These are phyloP conservation scores for Hyposmocoma kahamanoa DNA, from an alignment of 1,140 invertebrate genomes.

Conservation along the genomic window DNA sequence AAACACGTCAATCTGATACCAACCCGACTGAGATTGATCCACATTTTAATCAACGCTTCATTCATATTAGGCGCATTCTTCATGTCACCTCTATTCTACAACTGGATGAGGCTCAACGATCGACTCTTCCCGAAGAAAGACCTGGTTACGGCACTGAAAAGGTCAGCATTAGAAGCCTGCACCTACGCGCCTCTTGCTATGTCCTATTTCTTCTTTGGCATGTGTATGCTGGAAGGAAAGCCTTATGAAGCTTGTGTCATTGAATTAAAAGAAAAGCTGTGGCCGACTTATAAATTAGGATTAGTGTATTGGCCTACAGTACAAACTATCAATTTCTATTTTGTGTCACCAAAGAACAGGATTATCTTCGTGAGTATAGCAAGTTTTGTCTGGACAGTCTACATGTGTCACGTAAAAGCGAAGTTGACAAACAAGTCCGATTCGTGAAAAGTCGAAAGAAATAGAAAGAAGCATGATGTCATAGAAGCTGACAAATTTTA, in stretches of 20 bases:
- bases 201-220: conserved; percentile 86
- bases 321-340: conserved; percentile 87
- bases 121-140: conserved; percentile 48
- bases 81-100: conserved; percentile 57
- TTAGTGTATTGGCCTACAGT: conserved; percentile 81
- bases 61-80: conserved; percentile 28
- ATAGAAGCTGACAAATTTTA: no score
- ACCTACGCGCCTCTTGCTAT: conserved; percentile 86
- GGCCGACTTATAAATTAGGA: conserved; percentile 84
- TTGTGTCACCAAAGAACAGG: conserved; percentile 85
- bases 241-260: conserved; percentile 76
- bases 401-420: conserved; percentile 88
- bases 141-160: conserved; percentile 30
- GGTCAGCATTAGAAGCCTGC: conserved; percentile 84
- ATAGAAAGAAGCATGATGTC: no score
- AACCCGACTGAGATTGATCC: no score
- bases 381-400: conserved; percentile 89
- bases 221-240: conserved; percentile 85
- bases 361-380: conserved; percentile 86
- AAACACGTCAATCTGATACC: no score
- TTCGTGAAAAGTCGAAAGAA: no score
- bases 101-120: conserved; percentile 44
- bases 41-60: no score
- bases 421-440: no score
- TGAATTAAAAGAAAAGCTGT: conserved; percentile 85